A percentile compares a stretch with the other conserved stretches of the same genome.
These are phyloP conservation scores for Watsonalla cultraria DNA, from an alignment of 2,888 invertebrate species.

Conservation along the genomic window DNA sequence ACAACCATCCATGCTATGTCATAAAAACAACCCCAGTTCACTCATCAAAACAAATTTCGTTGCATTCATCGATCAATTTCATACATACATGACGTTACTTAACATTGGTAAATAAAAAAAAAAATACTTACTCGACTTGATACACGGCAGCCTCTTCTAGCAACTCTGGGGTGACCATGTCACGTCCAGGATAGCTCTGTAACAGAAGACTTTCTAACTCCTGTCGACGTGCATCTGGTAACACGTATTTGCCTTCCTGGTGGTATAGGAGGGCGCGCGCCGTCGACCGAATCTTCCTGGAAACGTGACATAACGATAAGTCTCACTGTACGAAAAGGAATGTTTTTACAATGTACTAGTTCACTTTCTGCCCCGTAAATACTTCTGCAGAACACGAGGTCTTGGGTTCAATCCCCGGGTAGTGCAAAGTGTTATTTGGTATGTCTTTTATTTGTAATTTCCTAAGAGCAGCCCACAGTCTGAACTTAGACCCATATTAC, in stretches of 20 bases:
- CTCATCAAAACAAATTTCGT: neutral
- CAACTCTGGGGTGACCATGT: constrained; percentile 65
- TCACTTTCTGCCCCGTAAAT: too few species aligned
- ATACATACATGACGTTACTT: too few species aligned
- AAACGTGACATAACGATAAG: neutral
- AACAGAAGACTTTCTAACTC: constrained; percentile 69
- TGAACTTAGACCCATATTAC: too few species aligned
- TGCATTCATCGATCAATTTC: neutral
- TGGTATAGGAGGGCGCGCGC: constrained; percentile 76
- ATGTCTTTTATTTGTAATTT: too few species aligned
- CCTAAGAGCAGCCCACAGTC: too few species aligned
- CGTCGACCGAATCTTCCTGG: constrained; percentile 77
- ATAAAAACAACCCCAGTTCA: neutral
- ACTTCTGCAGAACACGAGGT: too few species aligned
- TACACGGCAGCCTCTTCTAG: constrained; percentile 68
- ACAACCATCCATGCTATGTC: neutral
- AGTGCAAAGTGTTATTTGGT: too few species aligned
- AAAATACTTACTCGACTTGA: constrained; percentile 62
- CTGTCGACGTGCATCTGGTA: constrained; percentile 72
- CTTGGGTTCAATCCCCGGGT: too few species aligned
- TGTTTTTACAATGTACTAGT: too few species aligned
- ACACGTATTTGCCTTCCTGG: constrained; percentile 42
- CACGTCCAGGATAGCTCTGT: constrained; percentile 66
- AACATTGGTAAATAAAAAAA: too few species aligned
- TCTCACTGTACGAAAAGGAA: neutral